phyloP scores from a whole-genome alignment of 2,888 invertebrate genomes.

The Phlogophora meticulosa region DNA sequence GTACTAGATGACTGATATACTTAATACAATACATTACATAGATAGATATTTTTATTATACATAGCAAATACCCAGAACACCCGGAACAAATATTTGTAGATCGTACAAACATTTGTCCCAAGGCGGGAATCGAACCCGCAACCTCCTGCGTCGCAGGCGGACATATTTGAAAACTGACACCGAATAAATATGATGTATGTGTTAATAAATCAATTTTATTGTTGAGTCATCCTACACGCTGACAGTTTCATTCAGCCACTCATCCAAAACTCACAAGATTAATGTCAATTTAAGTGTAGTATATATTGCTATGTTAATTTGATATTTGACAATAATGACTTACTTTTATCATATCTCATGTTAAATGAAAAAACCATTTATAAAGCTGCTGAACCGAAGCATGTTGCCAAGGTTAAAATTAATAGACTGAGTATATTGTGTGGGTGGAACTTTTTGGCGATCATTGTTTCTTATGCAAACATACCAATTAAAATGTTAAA shows the following conservation, averaged over 20 bases:
- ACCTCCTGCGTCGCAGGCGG: too few relatives aligned
- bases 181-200: background rate
- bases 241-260: constrained; percentile 6
- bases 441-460: constrained; percentile 13
- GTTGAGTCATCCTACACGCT: background rate
- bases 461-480: constrained; percentile 36
- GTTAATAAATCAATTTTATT: constrained; percentile 20
- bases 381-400: background rate
- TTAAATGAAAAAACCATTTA: too few relatives aligned
- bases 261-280: constrained; percentile 6
- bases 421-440: constrained; percentile 10
- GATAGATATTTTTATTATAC: too few relatives aligned
- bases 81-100: too few relatives aligned
- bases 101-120: too few relatives aligned
- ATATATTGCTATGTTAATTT: background rate
- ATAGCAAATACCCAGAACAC: too few relatives aligned
- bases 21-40: too few relatives aligned
- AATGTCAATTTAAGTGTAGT: background rate
- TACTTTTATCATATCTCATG: constrained; percentile 8
- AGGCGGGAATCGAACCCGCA: too few relatives aligned
- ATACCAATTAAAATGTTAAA: constrained; percentile 24
- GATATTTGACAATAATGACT: constrained; percentile 14
- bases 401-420: constrained; percentile 36
- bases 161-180: background rate
- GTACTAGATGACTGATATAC: too few relatives aligned